phyloP scores from a whole-genome alignment of 2,888 invertebrate species.

The Drosophila tanythrix region DNA sequence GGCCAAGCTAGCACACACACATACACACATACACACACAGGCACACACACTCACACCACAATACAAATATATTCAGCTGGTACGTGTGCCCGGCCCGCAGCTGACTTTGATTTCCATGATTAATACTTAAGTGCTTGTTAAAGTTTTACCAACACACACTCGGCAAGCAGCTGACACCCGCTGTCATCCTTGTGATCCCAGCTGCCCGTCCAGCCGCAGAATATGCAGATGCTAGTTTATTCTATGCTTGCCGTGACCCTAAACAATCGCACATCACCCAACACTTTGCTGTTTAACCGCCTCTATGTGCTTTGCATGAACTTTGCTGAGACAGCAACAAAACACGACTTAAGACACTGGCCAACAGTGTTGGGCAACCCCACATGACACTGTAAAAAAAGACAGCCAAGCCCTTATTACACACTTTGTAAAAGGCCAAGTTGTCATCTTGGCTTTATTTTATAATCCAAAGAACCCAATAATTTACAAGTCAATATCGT shows the following conservation, averaged over 20 bases:
- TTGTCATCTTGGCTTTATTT: slow-evolving; percentile 2
- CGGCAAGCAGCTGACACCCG: slow-evolving; percentile 33
- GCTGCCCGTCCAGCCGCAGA: slow-evolving; percentile 15
- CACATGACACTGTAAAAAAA: slow-evolving; percentile 8
- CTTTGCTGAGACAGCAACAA: slow-evolving; percentile 65
- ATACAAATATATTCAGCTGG: slow-evolving; percentile 31
- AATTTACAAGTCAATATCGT: neutral
- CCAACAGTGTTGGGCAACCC: slow-evolving; percentile 33
- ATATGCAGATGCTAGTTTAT: slow-evolving; percentile 68
- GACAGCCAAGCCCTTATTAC: neutral
- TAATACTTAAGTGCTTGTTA: slow-evolving; percentile 81
- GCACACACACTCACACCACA: slow-evolving; percentile 19
- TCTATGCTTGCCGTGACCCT: slow-evolving; percentile 46
- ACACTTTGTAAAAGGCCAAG: neutral
- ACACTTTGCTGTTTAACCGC: slow-evolving; percentile 39
- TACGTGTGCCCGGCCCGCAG: slow-evolving; percentile 49
- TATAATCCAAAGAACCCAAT: neutral
- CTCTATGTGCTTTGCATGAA: slow-evolving; percentile 8
- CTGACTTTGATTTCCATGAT: slow-evolving; percentile 78
- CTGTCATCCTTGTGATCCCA: neutral
- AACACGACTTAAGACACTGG: slow-evolving; percentile 30
- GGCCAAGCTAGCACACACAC: slow-evolving; percentile 46
- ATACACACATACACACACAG: slow-evolving; percentile 21
- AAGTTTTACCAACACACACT: slow-evolving; percentile 64
- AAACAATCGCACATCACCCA: slow-evolving; percentile 48